Evolutionary conservation across 37 sponge, comb jelly and placozoan genomes (phyloP).

Genomic region (Petrosia ficiformis): DNA sequence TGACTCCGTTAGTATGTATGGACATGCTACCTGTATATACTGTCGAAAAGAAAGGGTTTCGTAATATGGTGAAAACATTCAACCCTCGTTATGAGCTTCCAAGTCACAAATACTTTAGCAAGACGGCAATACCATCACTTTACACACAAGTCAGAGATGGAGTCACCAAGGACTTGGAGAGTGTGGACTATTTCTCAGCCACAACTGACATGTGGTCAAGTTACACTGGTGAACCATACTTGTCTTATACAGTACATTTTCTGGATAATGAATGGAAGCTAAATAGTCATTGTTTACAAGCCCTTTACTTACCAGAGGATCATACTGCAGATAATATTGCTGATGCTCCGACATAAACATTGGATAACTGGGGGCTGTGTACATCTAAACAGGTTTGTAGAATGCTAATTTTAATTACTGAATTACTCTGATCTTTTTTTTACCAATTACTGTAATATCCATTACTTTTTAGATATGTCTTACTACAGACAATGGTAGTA

Average conservation of each 20-base stretch:
- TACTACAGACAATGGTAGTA: constrained; percentile 41
- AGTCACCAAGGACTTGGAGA: constrained; percentile 4
- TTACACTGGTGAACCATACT: constrained; percentile 15
- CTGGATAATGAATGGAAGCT: constrained; percentile 18
- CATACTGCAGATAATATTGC: constrained; percentile 33
- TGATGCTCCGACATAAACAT: constrained; percentile 5
- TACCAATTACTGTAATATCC: background rate
- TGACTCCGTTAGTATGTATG: background rate
- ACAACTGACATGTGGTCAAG: constrained; percentile 51
- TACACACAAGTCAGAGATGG: background rate
- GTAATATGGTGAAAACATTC: background rate
- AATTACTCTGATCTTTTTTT: background rate
- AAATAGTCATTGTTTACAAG: constrained; percentile 11
- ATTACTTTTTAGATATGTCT: constrained; percentile 12
- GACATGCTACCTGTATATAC: constrained; percentile 8
- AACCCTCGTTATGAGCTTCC: constrained; percentile 13
- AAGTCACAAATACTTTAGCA: background rate
- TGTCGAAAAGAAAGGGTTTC: constrained; percentile 6
- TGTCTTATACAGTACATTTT: constrained; percentile 38
- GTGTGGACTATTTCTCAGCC: constrained; percentile 17
- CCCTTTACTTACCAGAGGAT: constrained; percentile 29
- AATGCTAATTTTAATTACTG: background rate
- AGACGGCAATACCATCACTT: background rate
- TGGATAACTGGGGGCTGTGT: constrained; percentile 17
- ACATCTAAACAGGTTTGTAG: constrained; percentile 9